Percentiles rank a stretch among this genome's conserved stretches.
Conservation (phyloP, 2,797 vertebrate genomes). For the Xiphorhynchus erythropygius region DNA sequence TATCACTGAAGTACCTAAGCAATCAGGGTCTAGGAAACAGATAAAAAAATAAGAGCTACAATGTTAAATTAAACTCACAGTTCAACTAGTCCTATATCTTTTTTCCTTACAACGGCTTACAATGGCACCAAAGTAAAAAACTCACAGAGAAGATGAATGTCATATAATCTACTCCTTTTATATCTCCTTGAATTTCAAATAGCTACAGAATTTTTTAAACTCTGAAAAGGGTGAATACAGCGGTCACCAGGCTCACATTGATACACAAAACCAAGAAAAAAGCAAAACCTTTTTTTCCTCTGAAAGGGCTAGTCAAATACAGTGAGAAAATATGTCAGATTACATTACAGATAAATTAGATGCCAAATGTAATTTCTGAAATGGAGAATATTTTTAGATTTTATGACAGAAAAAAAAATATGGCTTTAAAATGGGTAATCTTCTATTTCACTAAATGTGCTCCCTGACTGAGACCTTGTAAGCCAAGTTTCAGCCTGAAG, state of each 20-base stretch:
- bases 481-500: conserved; percentile 68
- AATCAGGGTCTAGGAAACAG: neutral
- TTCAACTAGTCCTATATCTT: neutral
- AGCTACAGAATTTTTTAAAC: neutral
- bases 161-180: neutral
- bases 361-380: conserved; percentile 66
- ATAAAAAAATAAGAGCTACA: neutral
- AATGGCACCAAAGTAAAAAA: neutral
- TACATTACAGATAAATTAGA: conserved; percentile 56
- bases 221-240: neutral
- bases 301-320: neutral
- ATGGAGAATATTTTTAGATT: conserved; percentile 66
- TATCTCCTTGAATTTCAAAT: neutral
- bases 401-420: conserved; percentile 33
- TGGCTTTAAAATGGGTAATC: conserved; percentile 59
- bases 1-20: neutral
- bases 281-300: neutral
- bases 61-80: neutral
- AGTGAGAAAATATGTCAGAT: conserved; percentile 25
- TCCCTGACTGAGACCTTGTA: conserved; percentile 64
- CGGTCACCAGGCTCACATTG: neutral
- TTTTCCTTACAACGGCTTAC: neutral
- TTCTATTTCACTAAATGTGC: conserved; percentile 73
- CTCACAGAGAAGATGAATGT: fast-evolving
- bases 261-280: neutral